Base-by-base conservation (phyloP, 2,888 invertebrate species). In the Podabrus alpinus region DNA sequence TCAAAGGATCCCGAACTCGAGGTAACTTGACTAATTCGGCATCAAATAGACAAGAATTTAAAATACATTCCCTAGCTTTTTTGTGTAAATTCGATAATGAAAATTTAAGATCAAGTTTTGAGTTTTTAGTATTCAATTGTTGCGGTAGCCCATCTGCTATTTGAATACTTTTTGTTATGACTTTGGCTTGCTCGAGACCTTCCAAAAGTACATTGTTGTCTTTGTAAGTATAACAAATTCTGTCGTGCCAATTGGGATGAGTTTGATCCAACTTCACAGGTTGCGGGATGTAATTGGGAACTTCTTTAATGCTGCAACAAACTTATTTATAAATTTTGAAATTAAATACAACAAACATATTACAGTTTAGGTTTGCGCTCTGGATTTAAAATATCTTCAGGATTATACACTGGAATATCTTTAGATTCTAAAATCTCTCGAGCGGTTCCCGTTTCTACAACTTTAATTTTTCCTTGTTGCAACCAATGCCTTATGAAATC, bases 11-110 rank as follows among this genome's bases (percentile, higher is more conserved):
- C 84, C 92, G 92, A 2, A 91, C 87, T 86, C 92, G 94, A 0
- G 95, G 94, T 66, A 97, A 86, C 83, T 93, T 94, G 74, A 92
- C 89, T 85, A 95, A 94, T 83, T 94, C 91, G 16, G 94, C 92
- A 88, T 97, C 96, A 86, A 92, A 93, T 24, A 94, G 88, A 84
- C 92, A 91, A 0, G 93, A 91, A 64, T 90, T 89, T 66, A 92
- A 83, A 72, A 94, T 91, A 3, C 91, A 90, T 81, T 91, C 90
- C 79, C 91, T 90, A 4, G 94, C 90, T 84, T 90, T 89, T 82
- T 89, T 88, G 17, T 64, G 17, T 19, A 64, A 13, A 19, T 19
- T 64, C 9, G 62, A 15, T 9, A 64, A 2, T n/a, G 17, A 3
- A 64, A 19, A 21, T 85, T 93, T 90, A 72, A 91, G 84, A 77